phyloP scores from a whole-genome alignment of 2,113 vertebrate species.

The Manacus vitellinus region DNA sequence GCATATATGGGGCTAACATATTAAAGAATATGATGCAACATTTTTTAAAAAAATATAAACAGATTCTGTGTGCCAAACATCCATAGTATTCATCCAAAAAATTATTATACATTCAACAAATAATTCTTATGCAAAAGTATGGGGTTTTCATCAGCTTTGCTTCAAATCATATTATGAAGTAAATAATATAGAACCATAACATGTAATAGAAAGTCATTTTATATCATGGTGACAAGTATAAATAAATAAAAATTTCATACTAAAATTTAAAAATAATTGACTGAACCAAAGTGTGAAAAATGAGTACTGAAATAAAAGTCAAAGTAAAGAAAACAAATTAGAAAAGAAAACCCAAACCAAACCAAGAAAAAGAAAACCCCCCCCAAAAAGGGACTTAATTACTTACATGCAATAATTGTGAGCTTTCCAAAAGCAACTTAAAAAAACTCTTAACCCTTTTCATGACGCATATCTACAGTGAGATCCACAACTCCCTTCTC shows the following conservation, averaged over 20 bases:
- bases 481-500: neutral
- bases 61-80: neutral
- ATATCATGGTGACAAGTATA: neutral
- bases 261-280: neutral
- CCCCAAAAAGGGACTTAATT: neutral
- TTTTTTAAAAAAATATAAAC: neutral
- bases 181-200: neutral
- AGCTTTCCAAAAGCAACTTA: neutral
- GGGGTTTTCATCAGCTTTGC: neutral
- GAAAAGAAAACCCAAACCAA: neutral
- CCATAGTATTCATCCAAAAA: neutral
- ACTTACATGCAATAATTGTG: neutral
- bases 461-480: neutral
- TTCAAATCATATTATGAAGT: neutral
- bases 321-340: neutral
- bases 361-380: too few species aligned
- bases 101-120: neutral
- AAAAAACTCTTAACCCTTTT: accelerated
- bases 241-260: neutral
- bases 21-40: neutral
- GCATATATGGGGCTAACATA: accelerated
- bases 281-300: neutral
- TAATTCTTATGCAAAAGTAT: neutral
- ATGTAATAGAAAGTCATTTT: neutral
- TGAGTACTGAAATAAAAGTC: neutral